Evolutionary conservation across 2,113 vertebrate genomes (phyloP).

Genomic region (Amblyopsis rosae): DNA sequence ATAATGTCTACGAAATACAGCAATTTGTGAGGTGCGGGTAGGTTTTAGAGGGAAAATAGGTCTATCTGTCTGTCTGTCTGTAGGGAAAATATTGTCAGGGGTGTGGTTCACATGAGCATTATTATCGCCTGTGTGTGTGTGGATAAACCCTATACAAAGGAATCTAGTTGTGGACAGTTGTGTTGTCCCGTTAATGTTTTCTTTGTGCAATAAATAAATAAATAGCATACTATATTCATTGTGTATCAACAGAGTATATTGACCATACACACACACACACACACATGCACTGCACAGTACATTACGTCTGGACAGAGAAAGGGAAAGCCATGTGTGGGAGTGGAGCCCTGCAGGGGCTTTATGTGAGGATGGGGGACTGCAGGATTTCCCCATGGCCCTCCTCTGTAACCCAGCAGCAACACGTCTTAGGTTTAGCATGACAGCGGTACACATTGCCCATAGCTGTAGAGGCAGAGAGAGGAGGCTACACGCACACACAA

Average conservation of each 20-base stretch:
- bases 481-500: slow-evolving; percentile 1
- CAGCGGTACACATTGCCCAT: slow-evolving; percentile 30
- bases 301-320: neutral
- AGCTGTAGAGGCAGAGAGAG: neutral
- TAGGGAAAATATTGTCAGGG: no score
- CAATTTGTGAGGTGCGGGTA: no score
- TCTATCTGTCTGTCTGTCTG: no score
- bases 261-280: slow-evolving; percentile 2
- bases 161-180: no score
- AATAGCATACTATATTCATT: no score
- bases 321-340: slow-evolving; percentile 28
- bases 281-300: neutral
- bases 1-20: no score
- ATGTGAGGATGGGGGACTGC: slow-evolving; percentile 10
- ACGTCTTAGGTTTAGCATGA: slow-evolving; percentile 28
- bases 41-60: no score
- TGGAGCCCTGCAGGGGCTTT: neutral
- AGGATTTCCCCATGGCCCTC: slow-evolving; percentile 34
- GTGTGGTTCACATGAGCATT: no score
- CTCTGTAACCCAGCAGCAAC: slow-evolving; percentile 24
- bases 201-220: no score
- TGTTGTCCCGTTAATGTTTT: no score
- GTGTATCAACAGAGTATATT: neutral
- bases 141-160: no score
- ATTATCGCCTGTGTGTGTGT: no score